A percentile compares a stretch with the other conserved stretches of the same genome.
phyloP scores from a whole-genome alignment of 1,140 invertebrate genomes.

The Episyrphus balteatus region DNA sequence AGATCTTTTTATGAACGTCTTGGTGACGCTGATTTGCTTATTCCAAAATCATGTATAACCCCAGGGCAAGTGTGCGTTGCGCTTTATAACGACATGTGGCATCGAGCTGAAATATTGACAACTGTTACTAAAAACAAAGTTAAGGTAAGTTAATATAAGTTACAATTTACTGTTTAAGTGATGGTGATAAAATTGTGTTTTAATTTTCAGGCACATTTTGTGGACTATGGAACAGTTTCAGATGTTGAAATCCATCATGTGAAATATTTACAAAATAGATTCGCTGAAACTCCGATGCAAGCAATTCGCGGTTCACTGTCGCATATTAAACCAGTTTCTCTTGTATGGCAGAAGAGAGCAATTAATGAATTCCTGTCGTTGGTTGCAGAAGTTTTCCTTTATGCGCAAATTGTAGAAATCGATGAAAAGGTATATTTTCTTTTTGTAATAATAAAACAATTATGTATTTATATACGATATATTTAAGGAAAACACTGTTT shows the following conservation, averaged over 20 bases:
- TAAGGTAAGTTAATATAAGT: conserved; percentile 3
- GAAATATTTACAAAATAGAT: conserved; percentile 16
- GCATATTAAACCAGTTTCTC: conserved; percentile 5
- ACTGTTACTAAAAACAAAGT: not conserved
- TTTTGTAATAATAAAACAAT: too few relatives aligned
- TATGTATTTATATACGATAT: not conserved
- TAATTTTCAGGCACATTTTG: conserved; percentile 14
- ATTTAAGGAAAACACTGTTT: conserved; percentile 4
- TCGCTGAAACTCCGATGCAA: conserved; percentile 14
- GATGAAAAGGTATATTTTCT: conserved; percentile 7
- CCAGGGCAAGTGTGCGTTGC: conserved; percentile 20
- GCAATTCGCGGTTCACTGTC: conserved; percentile 8
- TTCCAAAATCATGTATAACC: conserved; percentile 15
- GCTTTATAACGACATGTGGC: conserved; percentile 10
- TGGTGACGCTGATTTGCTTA: conserved; percentile 5
- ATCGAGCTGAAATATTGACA: conserved; percentile 17
- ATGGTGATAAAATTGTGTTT: not conserved
- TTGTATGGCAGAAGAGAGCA: conserved; percentile 5
- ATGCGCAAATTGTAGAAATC: conserved; percentile 8
- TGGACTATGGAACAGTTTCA: conserved; percentile 19
- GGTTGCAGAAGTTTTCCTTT: conserved; percentile 4
- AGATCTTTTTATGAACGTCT: conserved; percentile 6
- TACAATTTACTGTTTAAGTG: not conserved
- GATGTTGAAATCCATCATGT: conserved; percentile 10
- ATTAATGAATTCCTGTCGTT: conserved; percentile 4